Conservation (phyloP, 2,113 vertebrate genomes). For the Lophotis ruficrista region DNA sequence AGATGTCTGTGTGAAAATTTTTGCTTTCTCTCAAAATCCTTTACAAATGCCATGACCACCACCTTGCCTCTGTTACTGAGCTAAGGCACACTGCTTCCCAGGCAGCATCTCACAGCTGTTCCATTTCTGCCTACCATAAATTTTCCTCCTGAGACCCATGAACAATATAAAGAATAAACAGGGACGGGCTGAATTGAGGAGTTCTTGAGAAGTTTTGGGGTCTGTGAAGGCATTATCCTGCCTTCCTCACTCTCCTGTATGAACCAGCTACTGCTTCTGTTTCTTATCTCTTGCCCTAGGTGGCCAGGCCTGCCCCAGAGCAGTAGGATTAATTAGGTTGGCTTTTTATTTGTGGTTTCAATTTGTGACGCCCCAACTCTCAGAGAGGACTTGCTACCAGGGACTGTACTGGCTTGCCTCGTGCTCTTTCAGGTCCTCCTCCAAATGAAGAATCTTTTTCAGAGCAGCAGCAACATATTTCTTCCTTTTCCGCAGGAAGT, state of each 20-base stretch:
- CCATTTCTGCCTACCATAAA: background rate
- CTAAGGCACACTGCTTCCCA: background rate
- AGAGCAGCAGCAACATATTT: slow-evolving; percentile 74
- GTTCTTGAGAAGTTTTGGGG: background rate
- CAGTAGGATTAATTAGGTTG: background rate
- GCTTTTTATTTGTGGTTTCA: background rate
- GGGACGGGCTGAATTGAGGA: background rate
- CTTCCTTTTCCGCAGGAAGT: slow-evolving; percentile 81
- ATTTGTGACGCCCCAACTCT: background rate
- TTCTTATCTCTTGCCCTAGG: background rate
- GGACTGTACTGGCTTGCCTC: slow-evolving; percentile 65
- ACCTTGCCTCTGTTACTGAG: background rate
- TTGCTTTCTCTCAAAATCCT: background rate
- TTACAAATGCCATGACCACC: background rate
- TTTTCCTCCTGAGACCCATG: background rate
- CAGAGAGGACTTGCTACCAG: background rate
- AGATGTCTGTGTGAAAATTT: background rate
- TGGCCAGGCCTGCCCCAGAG: background rate
- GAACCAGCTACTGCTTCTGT: background rate
- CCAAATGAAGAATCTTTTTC: slow-evolving; percentile 78
- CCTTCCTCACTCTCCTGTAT: rapidly evolving
- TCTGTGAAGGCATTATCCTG: background rate
- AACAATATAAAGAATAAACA: background rate
- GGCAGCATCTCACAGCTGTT: background rate
- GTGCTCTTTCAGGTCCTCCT: slow-evolving; percentile 68